These are phyloP conservation scores for Dicentrarchus labrax DNA, from an alignment of 2,113 vertebrate genomes.

Conservation along the genomic window DNA sequence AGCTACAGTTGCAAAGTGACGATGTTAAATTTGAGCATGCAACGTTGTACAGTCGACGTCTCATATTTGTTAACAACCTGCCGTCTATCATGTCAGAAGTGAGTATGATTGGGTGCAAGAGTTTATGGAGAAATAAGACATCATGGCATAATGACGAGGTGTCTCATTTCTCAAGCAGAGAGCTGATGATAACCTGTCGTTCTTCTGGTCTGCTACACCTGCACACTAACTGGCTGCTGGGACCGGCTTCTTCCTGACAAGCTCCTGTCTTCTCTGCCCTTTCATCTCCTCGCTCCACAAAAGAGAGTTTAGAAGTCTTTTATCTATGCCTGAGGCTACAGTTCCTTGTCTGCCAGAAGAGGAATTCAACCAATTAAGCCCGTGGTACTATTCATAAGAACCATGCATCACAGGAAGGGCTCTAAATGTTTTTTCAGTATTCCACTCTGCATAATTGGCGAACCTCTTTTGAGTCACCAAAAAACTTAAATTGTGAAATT, in stretches of 20 bases:
- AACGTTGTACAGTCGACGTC: slow-evolving; percentile 10
- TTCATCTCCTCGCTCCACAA: slow-evolving; percentile 83
- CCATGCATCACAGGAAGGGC: slow-evolving; percentile 61
- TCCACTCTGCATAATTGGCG: slow-evolving; percentile 67
- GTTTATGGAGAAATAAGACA: slow-evolving; percentile 69
- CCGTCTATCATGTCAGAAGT: slow-evolving; percentile 58
- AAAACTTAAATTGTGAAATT: slow-evolving; percentile 28
- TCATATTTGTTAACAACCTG: slow-evolving; percentile 60
- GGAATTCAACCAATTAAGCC: slow-evolving; percentile 79
- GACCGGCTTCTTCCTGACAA: slow-evolving; percentile 77
- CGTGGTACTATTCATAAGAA: slow-evolving; percentile 67
- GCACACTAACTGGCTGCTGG: slow-evolving; percentile 75
- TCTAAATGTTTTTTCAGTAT: slow-evolving; percentile 66
- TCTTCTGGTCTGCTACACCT: slow-evolving; percentile 80
- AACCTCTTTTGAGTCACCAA: slow-evolving; percentile 24
- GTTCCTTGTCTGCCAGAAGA: slow-evolving; percentile 72
- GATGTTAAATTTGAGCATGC: slow-evolving; percentile 16
- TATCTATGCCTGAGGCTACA: slow-evolving; percentile 80
- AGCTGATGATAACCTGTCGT: slow-evolving; percentile 79
- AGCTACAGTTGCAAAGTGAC: slow-evolving; percentile 14
- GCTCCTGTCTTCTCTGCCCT: slow-evolving; percentile 80
- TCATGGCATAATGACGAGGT: slow-evolving; percentile 69
- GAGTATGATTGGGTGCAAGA: slow-evolving; percentile 54
- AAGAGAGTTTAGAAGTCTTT: slow-evolving; percentile 81
- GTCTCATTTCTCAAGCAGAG: slow-evolving; percentile 77